Evolutionary conservation across 1,140 invertebrate species (phyloP).

Genomic region (Parasteatoda tepidariorum): DNA sequence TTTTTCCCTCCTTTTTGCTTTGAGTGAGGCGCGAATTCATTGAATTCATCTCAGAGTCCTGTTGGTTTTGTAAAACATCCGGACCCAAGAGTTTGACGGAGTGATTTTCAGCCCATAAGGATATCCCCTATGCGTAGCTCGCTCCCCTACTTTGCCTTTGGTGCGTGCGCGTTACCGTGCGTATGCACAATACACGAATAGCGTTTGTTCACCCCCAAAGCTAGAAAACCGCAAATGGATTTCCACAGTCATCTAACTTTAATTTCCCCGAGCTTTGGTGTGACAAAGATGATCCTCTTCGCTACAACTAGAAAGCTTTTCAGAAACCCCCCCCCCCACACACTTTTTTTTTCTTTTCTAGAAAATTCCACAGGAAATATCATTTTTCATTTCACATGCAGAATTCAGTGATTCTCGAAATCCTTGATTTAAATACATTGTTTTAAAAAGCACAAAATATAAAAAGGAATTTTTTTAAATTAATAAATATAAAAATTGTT

Average conservation of each 20-base stretch:
- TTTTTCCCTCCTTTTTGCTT: background rate
- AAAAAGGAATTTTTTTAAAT: no score
- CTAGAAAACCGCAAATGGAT: slow-evolving; percentile 54
- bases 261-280: slow-evolving; percentile 37
- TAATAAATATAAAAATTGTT: no score
- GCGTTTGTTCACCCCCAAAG: slow-evolving; percentile 14
- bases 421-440: background rate
- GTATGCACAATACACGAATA: slow-evolving; percentile 30
- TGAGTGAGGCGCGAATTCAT: slow-evolving; percentile 52
- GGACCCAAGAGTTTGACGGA: slow-evolving; percentile 40
- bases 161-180: background rate
- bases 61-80: slow-evolving; percentile 59
- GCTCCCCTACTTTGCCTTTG: background rate
- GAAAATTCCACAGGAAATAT: background rate
- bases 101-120: slow-evolving; percentile 54
- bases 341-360: background rate
- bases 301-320: background rate
- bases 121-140: slow-evolving; percentile 9
- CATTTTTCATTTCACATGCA: background rate
- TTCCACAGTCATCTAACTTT: slow-evolving; percentile 54
- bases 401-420: background rate
- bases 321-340: background rate
- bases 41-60: slow-evolving; percentile 50
- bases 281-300: background rate
- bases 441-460: background rate